phyloP scores from a whole-genome alignment of 2,888 invertebrate genomes.

The Pterobdella sp. region DNA sequence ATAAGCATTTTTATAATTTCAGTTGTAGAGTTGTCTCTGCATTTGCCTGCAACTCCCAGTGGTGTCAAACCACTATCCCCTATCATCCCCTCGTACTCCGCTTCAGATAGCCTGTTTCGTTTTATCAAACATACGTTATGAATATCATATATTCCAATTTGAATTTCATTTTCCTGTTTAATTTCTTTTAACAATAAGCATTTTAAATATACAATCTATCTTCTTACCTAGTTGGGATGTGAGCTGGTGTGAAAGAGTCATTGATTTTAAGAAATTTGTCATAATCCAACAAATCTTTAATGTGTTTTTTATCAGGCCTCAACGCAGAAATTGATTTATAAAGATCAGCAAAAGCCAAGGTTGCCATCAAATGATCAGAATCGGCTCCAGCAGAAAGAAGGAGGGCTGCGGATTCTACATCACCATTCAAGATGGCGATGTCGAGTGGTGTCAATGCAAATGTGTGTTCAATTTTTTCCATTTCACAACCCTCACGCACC shows the following conservation, averaged over 20 bases:
- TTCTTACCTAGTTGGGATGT: conserved; percentile 30
- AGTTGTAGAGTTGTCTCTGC: conserved; percentile 24
- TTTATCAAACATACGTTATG: neutral
- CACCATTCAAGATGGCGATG: conserved; percentile 39
- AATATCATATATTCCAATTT: too few species aligned
- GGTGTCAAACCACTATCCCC: conserved; percentile 36
- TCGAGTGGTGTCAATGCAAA: conserved; percentile 40
- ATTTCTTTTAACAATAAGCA: neutral
- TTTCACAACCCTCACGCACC: conserved; percentile 35
- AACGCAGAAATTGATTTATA: conserved; percentile 32
- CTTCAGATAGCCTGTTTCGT: conserved; percentile 16
- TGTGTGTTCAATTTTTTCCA: conserved; percentile 36
- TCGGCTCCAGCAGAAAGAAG: conserved; percentile 37
- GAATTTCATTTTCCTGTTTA: too few species aligned
- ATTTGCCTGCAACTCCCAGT: conserved; percentile 35
- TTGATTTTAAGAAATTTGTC: conserved; percentile 38
- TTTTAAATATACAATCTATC: neutral
- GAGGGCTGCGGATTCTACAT: conserved; percentile 37
- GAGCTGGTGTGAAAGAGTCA: conserved; percentile 34
- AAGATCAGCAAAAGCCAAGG: conserved; percentile 37
- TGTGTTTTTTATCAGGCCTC: conserved; percentile 32
- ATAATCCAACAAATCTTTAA: conserved; percentile 35
- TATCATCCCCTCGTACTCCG: conserved; percentile 22
- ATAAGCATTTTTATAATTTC: conserved; percentile 30
- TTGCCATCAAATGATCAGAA: conserved; percentile 37